phyloP scores from a whole-genome alignment of 2,113 vertebrate genomes.

The Erythrocebus patas region DNA sequence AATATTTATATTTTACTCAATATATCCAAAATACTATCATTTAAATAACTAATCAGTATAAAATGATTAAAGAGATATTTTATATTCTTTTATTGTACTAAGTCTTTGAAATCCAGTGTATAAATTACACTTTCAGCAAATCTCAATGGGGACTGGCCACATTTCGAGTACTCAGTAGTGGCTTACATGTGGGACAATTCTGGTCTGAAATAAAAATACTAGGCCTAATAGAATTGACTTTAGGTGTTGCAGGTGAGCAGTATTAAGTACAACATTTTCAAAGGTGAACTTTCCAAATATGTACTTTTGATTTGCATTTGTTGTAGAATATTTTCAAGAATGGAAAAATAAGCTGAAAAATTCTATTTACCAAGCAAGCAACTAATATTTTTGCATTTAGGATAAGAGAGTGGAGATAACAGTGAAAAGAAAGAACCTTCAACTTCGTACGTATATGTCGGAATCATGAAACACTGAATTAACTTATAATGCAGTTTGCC shows the following conservation, averaged over 20 bases:
- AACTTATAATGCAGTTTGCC: background rate
- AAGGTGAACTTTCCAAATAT: background rate
- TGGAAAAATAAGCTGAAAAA: background rate
- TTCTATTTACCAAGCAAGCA: background rate
- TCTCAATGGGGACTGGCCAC: background rate
- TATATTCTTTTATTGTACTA: background rate
- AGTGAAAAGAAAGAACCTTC: background rate
- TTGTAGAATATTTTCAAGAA: background rate
- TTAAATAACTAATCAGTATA: background rate
- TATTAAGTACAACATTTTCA: background rate
- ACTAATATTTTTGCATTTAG: background rate
- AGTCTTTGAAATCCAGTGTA: background rate
- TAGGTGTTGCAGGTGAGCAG: background rate
- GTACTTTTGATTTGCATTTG: slow-evolving; percentile 2
- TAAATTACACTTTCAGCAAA: background rate
- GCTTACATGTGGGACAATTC: background rate
- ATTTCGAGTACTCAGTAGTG: background rate
- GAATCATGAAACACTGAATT: background rate
- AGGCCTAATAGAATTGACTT: background rate
- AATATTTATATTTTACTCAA: background rate
- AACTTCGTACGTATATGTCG: background rate
- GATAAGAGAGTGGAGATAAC: background rate
- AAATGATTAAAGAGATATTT: background rate
- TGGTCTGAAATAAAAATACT: background rate
- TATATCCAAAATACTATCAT: background rate